Evolutionary conservation across 2,113 vertebrate species (phyloP), one percentile per base, ranked within the genome.

Genomic region (Pollimyrus isidori): DNA sequence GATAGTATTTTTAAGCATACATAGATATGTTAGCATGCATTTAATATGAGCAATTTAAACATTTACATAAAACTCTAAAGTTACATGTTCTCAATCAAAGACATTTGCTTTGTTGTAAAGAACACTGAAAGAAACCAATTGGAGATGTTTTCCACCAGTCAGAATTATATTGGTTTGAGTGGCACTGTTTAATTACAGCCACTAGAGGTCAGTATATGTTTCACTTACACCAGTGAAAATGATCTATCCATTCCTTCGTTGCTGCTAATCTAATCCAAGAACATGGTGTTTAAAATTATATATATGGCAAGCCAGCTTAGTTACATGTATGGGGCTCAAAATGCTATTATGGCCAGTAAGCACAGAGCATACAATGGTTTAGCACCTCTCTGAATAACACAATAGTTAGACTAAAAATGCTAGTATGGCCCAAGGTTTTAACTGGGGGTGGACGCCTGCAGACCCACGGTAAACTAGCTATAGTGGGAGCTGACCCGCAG

Each of bases 201-300:
- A 76, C 88, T 53, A 80, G 88, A 88, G 88, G 88, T 49, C 87
- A 88, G 11, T 69, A 26, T 76, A 73, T 2, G 45, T 65, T 88
- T 48, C n/a, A 23, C 3, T 50, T 76, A 5, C 30, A 76, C 30
- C 13, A 76, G 35, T 35, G 15, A 73, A 73, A 35, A 69, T 30
- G 26, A 69, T 10, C 65, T 69, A 26, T 69, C 19, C 19, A 58
- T 58, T 23, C 56, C 56, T 58, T 58, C 19, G 23, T 58, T 13
- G 23, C 65, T 26, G 11, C 2, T 69, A 30, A 69, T 69, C 26
- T 23, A 69, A 13, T 69, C 26, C 10, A 69, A 10, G 65, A 26
- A 30, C 65, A 69, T 3, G 26, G n/a, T 69, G 65, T 1, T 69
- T 69, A 69, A 30, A 69, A 30, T 30, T 69, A 35, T 73, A 73